phyloP scores from a whole-genome alignment of 2,888 invertebrate genomes.

The Bombyx huttoni region DNA sequence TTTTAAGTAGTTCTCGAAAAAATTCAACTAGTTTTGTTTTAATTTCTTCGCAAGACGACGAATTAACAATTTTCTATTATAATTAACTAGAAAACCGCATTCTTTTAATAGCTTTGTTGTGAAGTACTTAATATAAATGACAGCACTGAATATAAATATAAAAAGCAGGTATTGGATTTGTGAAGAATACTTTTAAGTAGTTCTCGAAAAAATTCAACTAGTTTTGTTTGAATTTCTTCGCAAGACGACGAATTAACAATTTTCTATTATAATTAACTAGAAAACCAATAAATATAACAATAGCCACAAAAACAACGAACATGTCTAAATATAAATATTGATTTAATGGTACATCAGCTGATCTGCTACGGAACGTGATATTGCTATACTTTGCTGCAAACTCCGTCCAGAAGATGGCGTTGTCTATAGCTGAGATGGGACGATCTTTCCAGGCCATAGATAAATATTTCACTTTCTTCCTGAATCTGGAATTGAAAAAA shows the following conservation, averaged over 20 bases:
- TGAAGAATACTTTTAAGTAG: too few species aligned
- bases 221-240: neutral
- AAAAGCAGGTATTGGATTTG: too few species aligned
- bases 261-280: neutral
- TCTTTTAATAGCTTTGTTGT: too few species aligned
- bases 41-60: neutral
- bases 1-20: neutral
- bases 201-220: neutral
- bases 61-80: neutral
- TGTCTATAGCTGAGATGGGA: conserved; percentile 70
- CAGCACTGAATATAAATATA: too few species aligned
- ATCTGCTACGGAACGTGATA: conserved; percentile 45
- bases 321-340: conserved; percentile 57
- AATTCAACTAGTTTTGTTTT: neutral
- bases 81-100: neutral
- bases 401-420: conserved; percentile 76
- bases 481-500: conserved; percentile 31
- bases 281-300: neutral
- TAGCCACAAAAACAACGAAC: conserved; percentile 11
- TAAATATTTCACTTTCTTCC: conserved; percentile 49
- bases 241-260: neutral
- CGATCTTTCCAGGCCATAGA: conserved; percentile 72
- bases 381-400: conserved; percentile 67
- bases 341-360: conserved; percentile 59
- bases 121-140: too few species aligned